These are phyloP conservation scores for Exocentrus adspersus DNA, from an alignment of 2,888 invertebrate species.

Conservation along the genomic window DNA sequence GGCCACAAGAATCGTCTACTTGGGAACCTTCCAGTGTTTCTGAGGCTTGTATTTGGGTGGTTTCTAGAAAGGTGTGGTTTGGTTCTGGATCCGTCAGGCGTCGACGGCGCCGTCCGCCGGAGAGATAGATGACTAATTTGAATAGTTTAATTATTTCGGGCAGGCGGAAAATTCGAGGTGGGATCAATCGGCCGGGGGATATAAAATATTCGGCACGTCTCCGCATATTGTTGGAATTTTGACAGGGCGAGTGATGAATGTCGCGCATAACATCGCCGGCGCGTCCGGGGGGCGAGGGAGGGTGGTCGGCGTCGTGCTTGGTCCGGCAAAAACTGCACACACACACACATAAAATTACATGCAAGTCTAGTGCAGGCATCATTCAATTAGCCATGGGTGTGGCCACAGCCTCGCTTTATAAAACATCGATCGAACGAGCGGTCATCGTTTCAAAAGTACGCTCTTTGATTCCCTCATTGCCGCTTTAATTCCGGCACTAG, in stretches of 20 bases:
- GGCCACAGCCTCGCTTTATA: constrained; percentile 64
- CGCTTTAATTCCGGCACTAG: constrained; percentile 60
- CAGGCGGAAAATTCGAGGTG: constrained; percentile 41
- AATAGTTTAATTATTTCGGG: constrained; percentile 45
- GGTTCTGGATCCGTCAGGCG: constrained; percentile 19
- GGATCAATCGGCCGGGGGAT: constrained; percentile 45
- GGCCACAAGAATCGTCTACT: no score
- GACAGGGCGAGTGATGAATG: constrained; percentile 55
- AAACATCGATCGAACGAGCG: constrained; percentile 66
- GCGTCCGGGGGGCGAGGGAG: constrained; percentile 40
- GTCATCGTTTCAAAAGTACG: constrained; percentile 66
- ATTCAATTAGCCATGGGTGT: constrained; percentile 65
- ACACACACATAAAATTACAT: constrained; percentile 54
- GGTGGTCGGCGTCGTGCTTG: constrained; percentile 40
- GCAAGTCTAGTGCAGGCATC: constrained; percentile 62
- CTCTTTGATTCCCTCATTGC: constrained; percentile 65
- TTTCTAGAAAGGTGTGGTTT: no score
- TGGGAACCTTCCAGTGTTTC: no score
- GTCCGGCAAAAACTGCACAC: constrained; percentile 50
- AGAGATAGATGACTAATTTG: constrained; percentile 30
- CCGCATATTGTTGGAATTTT: constrained; percentile 52
- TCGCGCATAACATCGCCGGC: constrained; percentile 50
- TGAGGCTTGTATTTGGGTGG: no score
- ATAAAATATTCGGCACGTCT: constrained; percentile 50
- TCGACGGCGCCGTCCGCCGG: constrained; percentile 13